A percentile compares a stretch with the other conserved stretches of the same genome.
Conservation (phyloP, 2,797 vertebrate species). For the Podarcis lilfordi region DNA sequence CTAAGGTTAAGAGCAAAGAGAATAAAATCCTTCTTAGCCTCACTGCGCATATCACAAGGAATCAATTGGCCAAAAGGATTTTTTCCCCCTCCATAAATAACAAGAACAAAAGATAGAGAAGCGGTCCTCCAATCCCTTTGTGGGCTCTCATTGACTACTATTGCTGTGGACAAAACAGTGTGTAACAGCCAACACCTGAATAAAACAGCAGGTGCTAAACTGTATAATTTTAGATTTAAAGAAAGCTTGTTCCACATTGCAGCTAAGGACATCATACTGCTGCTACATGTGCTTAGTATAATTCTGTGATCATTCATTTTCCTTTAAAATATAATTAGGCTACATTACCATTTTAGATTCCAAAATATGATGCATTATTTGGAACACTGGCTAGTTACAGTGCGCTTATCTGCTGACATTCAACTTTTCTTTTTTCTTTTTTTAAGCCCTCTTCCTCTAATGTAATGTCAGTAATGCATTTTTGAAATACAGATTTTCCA, state of each 20-base stretch:
- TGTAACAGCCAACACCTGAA: constrained; percentile 35
- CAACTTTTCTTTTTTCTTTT: constrained; percentile 16
- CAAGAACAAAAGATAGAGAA: background rate
- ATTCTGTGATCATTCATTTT: constrained; percentile 27
- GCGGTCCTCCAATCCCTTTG: background rate
- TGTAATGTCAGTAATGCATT: constrained; percentile 6
- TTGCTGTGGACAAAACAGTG: constrained; percentile 15
- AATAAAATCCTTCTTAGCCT: constrained; percentile 27
- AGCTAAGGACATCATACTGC: constrained; percentile 27
- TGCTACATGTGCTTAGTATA: constrained; percentile 39
- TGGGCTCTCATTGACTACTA: constrained; percentile 26
- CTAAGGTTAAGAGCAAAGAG: background rate
- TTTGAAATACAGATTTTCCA: constrained; percentile 17
- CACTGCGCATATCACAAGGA: background rate
- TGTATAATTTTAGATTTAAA: constrained; percentile 49
- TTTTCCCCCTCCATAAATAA: background rate
- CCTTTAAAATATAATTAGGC: constrained; percentile 49
- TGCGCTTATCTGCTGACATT: constrained; percentile 8
- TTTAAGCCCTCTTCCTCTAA: constrained; percentile 9
- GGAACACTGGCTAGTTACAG: background rate
- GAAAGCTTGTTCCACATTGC: constrained; percentile 3
- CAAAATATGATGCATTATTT: constrained; percentile 19
- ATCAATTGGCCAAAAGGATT: background rate
- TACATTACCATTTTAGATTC: constrained; percentile 44
- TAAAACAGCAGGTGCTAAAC: constrained; percentile 45